Base-by-base conservation (phyloP, 2,797 vertebrate genomes). In the Petrocephalus sullivani region DNA sequence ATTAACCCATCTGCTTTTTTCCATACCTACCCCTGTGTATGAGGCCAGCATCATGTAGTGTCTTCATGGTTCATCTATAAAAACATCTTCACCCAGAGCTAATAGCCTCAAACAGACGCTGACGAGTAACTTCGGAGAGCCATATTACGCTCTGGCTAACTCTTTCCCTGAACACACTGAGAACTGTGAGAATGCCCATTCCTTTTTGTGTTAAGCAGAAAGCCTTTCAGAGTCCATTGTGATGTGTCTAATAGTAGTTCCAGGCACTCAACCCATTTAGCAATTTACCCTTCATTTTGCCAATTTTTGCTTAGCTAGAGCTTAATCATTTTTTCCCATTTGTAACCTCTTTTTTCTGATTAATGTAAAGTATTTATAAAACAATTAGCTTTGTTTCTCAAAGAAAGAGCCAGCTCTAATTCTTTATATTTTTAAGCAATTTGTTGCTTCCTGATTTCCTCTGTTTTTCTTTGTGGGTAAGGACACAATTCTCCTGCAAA, bases 81-180 rank as follows among this genome's bases (percentile, higher is more conserved):
- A 19, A 60, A 58, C 21, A 60, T 91, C 19, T 41, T 91, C 87
- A 92, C 61, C 28, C 49, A 89, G 90, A 90, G 78, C 75, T 91
- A 91, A 90, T 91, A 91, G 87, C 90, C 28, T 89, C 89, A 86
- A 89, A 91, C 87, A 90, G 90, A 89, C 90, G 90, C 88, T 92
- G 90, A 86, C 87, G 88, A 90, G 90, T 89, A 92, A 91, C 81
- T 85, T 90, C 86, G 88, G 91, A 86, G 88, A 81, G 85, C 53
- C 33, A 16, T 89, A 90, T 90, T 92, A n/a, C 12, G 90, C 88
- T 49, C 90, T 89, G 92, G 92, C 92, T 91, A 87, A 90, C 87
- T 87, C 75, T 90, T 90, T 81, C 85, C 57, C 56, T 56, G 23
- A 46, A n/a, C 85, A 83, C 89, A 61, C 78, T 88, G 88, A 88